Conservation (phyloP, 1,140 invertebrate genomes). For the Magallana ariakensis region DNA sequence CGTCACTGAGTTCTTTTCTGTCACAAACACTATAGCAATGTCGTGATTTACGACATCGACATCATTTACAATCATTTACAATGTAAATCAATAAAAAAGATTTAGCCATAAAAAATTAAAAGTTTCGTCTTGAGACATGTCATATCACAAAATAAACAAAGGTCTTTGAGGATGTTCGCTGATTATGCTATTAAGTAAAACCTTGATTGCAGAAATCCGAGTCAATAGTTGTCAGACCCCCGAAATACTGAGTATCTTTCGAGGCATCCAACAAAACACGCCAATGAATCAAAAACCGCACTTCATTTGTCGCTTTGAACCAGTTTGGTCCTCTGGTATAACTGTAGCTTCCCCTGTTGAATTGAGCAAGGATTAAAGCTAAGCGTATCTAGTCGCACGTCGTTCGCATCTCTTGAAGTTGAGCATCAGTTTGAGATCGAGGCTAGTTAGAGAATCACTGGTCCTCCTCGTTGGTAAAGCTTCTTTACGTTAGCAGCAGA, state of each 20-base stretch:
- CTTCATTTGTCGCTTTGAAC: neutral
- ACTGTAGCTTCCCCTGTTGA: neutral
- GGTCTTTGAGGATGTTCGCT: slow-evolving; percentile 11
- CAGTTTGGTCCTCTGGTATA: neutral
- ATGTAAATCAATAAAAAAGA: slow-evolving; percentile 34
- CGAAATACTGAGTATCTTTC: slow-evolving; percentile 17
- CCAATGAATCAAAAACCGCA: neutral
- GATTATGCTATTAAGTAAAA: neutral
- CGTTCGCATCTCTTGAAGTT: neutral
- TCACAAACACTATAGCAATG: neutral
- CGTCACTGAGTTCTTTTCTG: neutral
- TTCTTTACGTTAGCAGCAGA: slow-evolving; percentile 14
- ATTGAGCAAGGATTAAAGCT: neutral
- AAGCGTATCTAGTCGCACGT: neutral
- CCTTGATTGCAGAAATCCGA: neutral
- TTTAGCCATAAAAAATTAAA: slow-evolving; percentile 31
- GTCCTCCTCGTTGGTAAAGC: neutral
- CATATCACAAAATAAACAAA: slow-evolving; percentile 24
- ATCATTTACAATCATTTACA: slow-evolving; percentile 16
- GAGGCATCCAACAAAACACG: neutral
- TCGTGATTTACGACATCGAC: neutral
- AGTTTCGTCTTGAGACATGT: slow-evolving; percentile 26
- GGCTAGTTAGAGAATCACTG: neutral
- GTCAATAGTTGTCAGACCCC: neutral
- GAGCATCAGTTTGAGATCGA: slow-evolving; percentile 22